A percentile compares a stretch with the other conserved stretches of the same genome.
These are phyloP conservation scores for Coenobita brevimanus DNA, from an alignment of 1,140 invertebrate species.

Conservation along the genomic window DNA sequence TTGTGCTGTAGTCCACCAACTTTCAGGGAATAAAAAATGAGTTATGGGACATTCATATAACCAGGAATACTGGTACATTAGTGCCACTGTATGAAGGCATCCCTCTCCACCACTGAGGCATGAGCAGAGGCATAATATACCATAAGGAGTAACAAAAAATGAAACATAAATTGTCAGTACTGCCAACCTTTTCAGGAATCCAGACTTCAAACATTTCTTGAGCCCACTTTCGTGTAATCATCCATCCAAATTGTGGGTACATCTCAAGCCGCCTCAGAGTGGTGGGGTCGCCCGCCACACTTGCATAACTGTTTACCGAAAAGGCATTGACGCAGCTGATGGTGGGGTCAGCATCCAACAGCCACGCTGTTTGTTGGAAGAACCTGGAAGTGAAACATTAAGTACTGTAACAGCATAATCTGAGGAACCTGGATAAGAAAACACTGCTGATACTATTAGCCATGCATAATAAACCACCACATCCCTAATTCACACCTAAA, in stretches of 20 bases:
- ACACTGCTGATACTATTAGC: neutral
- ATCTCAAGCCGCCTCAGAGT: constrained; percentile 79
- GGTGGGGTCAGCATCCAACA: constrained; percentile 77
- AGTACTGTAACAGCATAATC: neutral
- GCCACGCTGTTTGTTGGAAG: constrained; percentile 78
- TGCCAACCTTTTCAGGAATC: constrained; percentile 73
- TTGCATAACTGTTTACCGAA: constrained; percentile 81
- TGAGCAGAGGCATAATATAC: too few relatives aligned
- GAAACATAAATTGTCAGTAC: constrained; percentile 78
- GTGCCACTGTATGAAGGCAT: too few relatives aligned
- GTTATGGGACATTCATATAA: too few relatives aligned
- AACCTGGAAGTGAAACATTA: constrained; percentile 72
- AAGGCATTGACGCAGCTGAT: constrained; percentile 81
- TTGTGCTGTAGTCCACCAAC: too few relatives aligned
- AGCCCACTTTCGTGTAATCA: constrained; percentile 74
- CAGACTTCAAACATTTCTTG: constrained; percentile 21
- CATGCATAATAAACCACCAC: neutral
- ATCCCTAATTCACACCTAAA: too few relatives aligned
- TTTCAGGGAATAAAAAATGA: too few relatives aligned
- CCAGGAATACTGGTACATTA: too few relatives aligned
- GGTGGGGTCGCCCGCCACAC: constrained; percentile 77
- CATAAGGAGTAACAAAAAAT: constrained; percentile 68
- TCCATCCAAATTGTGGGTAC: constrained; percentile 82
- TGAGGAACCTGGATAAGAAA: neutral
- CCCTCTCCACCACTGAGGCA: too few relatives aligned